Evolutionary conservation across 2,797 vertebrate species (phyloP).

Genomic region (Protonibea diacanthus): DNA sequence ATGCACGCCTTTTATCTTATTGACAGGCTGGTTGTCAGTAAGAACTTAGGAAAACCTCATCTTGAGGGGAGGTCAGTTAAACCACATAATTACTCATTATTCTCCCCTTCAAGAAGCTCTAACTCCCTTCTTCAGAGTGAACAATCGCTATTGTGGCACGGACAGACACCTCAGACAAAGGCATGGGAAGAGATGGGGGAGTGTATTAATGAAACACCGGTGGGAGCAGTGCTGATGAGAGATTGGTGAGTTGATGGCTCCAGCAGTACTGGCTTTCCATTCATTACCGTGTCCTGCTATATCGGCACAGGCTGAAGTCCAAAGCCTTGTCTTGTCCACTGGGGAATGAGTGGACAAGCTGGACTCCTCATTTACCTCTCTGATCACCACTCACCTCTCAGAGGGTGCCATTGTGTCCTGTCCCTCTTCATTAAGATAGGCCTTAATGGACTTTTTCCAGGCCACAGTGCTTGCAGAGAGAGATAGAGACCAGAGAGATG

Average conservation of each 20-base stretch:
- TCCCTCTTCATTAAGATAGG: constrained; percentile 83
- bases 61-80: constrained; percentile 52
- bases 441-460: constrained; percentile 78
- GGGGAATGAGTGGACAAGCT: constrained; percentile 59
- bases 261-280: constrained; percentile 48
- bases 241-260: constrained; percentile 70
- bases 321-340: constrained; percentile 55
- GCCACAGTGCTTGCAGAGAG: constrained; percentile 51
- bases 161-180: constrained; percentile 65
- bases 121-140: constrained; percentile 36
- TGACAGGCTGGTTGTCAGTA: constrained; percentile 26
- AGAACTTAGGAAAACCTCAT: constrained; percentile 38
- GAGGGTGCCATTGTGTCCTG: constrained; percentile 78
- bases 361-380: constrained; percentile 71
- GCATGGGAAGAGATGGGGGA: constrained; percentile 29
- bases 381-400: constrained; percentile 79
- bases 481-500: constrained; percentile 57
- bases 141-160: constrained; percentile 58
- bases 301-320: constrained; percentile 54
- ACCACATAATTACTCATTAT: constrained; percentile 58
- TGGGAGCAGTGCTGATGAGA: constrained; percentile 70
- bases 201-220: constrained; percentile 64
- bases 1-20: constrained; percentile 21
- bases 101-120: constrained; percentile 35
- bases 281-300: constrained; percentile 68